Conservation (phyloP, 2,888 invertebrate genomes). For the Hipparchia sbordonii region DNA sequence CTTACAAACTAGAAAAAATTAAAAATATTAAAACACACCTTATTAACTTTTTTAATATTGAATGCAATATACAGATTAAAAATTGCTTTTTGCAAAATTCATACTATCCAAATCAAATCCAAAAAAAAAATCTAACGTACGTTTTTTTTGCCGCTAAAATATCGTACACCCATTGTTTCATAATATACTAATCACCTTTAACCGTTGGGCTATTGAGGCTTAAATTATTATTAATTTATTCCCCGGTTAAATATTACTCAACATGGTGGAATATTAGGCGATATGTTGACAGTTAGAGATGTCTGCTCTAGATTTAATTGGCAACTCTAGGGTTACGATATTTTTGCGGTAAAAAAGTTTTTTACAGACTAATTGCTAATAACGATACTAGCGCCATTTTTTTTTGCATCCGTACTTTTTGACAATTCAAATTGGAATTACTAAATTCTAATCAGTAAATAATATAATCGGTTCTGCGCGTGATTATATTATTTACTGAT, state of each 20-base stretch:
- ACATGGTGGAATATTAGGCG: no score
- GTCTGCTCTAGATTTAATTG: no score
- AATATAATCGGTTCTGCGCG: neutral
- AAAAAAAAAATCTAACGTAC: neutral
- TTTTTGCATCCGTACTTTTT: neutral
- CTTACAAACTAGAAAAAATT: slow-evolving; percentile 70
- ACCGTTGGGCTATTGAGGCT: no score
- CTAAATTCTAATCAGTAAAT: neutral
- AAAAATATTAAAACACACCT: slow-evolving; percentile 60
- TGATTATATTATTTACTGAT: no score
- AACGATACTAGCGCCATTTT: neutral
- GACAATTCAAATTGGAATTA: neutral
- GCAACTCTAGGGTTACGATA: slow-evolving; percentile 1
- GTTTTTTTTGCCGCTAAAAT: slow-evolving; percentile 5
- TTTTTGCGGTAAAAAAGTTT: neutral
- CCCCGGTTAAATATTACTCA: no score
- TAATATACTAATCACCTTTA: neutral
- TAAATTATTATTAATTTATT: no score
- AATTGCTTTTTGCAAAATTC: slow-evolving; percentile 36
- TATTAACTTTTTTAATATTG: slow-evolving; percentile 49
- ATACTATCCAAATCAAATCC: slow-evolving; percentile 44
- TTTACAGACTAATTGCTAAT: neutral
- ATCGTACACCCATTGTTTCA: neutral
- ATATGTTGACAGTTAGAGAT: no score
- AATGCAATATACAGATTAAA: slow-evolving; percentile 57